Conservation (phyloP, 2,888 invertebrate genomes). For the Gasteruption jaculator region DNA sequence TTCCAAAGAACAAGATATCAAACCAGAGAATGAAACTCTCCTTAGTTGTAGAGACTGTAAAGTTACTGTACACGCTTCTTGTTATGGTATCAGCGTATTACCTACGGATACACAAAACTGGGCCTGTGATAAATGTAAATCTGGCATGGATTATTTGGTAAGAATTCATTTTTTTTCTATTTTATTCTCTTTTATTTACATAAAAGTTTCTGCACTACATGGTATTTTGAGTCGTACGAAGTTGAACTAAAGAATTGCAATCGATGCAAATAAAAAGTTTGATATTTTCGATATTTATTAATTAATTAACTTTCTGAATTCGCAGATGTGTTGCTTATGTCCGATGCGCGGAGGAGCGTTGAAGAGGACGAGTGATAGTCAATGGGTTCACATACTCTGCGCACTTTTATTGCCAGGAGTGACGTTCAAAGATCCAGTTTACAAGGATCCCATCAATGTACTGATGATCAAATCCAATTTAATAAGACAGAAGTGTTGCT, state of each 20-base stretch:
- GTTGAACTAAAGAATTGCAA: neutral
- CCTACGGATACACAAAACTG: conserved; percentile 45
- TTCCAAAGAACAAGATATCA: conserved; percentile 43
- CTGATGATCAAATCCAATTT: conserved; percentile 34
- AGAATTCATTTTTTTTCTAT: conserved; percentile 22
- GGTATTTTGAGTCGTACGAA: neutral
- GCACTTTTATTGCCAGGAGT: conserved; percentile 64
- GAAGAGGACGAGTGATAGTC: conserved; percentile 60
- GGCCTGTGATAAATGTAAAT: conserved; percentile 51
- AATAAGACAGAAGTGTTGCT: conserved; percentile 41
- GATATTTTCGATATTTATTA: conserved; percentile 1
- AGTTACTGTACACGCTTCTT: conserved; percentile 59
- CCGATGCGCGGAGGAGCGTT: conserved; percentile 61
- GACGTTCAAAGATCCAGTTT: conserved; percentile 53
- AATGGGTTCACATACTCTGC: conserved; percentile 66
- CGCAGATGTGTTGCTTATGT: conserved; percentile 56
- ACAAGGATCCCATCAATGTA: conserved; percentile 48
- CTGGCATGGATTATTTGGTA: conserved; percentile 43
- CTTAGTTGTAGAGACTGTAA: conserved; percentile 57
- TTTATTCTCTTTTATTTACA: neutral
- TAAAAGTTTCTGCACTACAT: too few species aligned
- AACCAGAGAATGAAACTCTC: conserved; percentile 48
- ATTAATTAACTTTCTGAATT: conserved; percentile 14
- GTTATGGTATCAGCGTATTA: conserved; percentile 49
- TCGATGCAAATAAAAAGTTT: neutral